A percentile compares a stretch with the other conserved stretches of the same genome.
These are phyloP conservation scores for Limosa lapponica DNA, from an alignment of 2,797 vertebrate genomes.

Conservation along the genomic window DNA sequence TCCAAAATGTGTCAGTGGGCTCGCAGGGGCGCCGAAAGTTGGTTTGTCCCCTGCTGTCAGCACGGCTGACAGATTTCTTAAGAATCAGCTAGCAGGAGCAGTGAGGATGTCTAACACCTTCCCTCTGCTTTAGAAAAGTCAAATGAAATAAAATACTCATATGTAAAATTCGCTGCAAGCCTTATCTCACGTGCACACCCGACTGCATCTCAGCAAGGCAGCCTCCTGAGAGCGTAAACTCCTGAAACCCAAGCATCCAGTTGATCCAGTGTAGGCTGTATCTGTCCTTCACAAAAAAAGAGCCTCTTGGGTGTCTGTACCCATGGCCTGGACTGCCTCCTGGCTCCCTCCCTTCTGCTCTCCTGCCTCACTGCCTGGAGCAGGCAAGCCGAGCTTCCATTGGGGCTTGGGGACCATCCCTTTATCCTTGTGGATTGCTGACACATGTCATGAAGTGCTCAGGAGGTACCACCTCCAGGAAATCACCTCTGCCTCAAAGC, in stretches of 20 bases:
- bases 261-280: not conserved
- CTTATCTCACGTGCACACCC: not conserved
- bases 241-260: not conserved
- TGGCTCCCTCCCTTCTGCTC: not conserved
- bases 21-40: not conserved
- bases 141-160: not conserved
- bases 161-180: not conserved
- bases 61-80: not conserved
- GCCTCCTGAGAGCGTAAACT: accelerated
- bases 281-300: not conserved
- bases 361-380: accelerated
- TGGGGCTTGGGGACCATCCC: accelerated
- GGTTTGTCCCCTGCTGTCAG: not conserved
- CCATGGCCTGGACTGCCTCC: not conserved
- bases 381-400: not conserved
- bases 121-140: not conserved
- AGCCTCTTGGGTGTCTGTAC: not conserved
- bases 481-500: not conserved
- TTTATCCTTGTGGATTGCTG: not conserved
- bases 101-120: conserved; percentile 3
- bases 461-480: not conserved
- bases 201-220: not conserved
- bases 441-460: accelerated
- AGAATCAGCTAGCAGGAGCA: not conserved
- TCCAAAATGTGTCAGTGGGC: not conserved